Base-by-base conservation (phyloP, 2,113 vertebrate species). In the Hippopotamus amphibius region DNA sequence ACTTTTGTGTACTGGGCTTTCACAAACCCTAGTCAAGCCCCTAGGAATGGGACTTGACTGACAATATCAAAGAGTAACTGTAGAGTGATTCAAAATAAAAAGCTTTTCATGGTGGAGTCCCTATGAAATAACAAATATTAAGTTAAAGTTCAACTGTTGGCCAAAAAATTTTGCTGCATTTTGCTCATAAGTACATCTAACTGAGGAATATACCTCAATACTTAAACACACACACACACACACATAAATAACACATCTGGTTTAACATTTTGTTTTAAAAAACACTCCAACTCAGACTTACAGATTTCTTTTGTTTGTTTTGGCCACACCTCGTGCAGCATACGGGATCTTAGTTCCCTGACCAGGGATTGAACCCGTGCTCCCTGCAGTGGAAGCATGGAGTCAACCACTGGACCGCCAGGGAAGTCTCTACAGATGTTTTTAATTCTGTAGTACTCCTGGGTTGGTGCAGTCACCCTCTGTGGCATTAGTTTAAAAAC, bases 81-180 rank as follows among this genome's bases (percentile, higher is more conserved):
- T 28, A 46, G 0, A 53, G 10, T 71, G 55, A 86, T 43, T 95
- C 12, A 74, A 65, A 69, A 80, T 63, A 76, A 79, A 96, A 93
- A 63, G 37, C 41, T 77, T 68, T 83, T 80, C 41, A 74, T 43
- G 68, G 43, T 2, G 6, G 55, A 90, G 41, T 69, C 68, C 72
- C 88, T 59, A 55, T 41, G 6, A 97, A 84, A 90, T 72, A 55
- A 72, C 46, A 85, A 82, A 87, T 50, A 76, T n/a, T 50, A 87
- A 93, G 46, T 71, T 65, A 43, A 66, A 85, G 63, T 41, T 91
- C 33, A 88, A 69, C 5, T 84, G 53, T 12, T 79, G 13, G 53
- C 22, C 46, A 88, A 91, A 91, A 57, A 50, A 7, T 57, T 30
- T 57, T 66, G 65, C 41, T 95, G 80, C 33, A 41, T 85, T 90